Evolutionary conservation across 1,140 invertebrate genomes (phyloP).

Genomic region (Anoplolepis gracilipes): DNA sequence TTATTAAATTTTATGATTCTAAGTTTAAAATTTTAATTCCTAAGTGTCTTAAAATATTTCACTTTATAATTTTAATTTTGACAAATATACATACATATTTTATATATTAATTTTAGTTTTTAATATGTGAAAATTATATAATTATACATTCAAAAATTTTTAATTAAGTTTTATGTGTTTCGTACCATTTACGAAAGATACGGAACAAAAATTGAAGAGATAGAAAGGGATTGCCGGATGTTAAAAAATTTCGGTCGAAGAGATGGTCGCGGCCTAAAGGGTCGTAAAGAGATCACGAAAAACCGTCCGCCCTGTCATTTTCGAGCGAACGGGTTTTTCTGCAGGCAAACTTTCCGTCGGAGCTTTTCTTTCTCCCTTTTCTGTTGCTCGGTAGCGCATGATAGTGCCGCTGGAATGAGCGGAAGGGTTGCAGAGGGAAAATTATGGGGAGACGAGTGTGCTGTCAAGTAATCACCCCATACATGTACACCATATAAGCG

Average conservation of each 20-base stretch:
- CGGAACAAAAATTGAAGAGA: not conserved
- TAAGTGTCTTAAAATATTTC: not conserved
- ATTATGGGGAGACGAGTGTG: slow-evolving; percentile 51
- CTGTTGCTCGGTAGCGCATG: slow-evolving; percentile 38
- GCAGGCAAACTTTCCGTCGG: slow-evolving; percentile 17
- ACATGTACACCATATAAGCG: not conserved
- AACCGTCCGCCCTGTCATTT: slow-evolving; percentile 18
- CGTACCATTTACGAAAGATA: not conserved
- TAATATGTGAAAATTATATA: not conserved
- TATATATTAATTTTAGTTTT: not conserved
- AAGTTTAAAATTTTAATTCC: not conserved
- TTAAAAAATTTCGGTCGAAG: slow-evolving; percentile 7
- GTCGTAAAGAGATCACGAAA: slow-evolving; percentile 51
- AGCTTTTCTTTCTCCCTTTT: slow-evolving; percentile 14
- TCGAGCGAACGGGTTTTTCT: not conserved
- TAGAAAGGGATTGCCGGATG: not conserved
- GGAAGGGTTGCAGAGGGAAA: slow-evolving; percentile 39
- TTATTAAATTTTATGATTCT: not conserved
- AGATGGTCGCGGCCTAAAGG: not conserved
- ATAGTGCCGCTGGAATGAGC: slow-evolving; percentile 33
- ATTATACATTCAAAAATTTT: not conserved
- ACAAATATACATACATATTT: not conserved
- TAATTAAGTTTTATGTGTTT: not conserved
- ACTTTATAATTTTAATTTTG: not conserved
- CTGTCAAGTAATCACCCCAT: slow-evolving; percentile 56